Evolutionary conservation across 2,888 invertebrate species (phyloP), one percentile per base, ranked within the genome.

Genomic region (Dromius quadrimaculatus): DNA sequence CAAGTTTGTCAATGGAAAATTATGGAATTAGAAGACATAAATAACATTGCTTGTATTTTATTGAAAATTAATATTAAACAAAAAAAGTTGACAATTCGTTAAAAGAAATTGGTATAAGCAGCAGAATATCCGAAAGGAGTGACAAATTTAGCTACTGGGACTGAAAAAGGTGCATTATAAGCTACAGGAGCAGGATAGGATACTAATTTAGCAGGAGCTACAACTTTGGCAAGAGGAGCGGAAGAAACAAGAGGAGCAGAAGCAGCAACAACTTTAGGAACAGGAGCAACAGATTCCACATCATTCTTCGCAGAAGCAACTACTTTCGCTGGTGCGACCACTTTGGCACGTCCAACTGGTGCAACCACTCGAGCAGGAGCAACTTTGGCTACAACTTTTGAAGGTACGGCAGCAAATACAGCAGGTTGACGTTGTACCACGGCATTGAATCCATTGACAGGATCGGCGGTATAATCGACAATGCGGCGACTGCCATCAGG

Each of bases 401-500:
- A 76, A 45, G 80, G 81, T 70, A 77, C 77, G 20, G 81, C 82
- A 50, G 80, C 77, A 11, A 81, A 79, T 76, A 82, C 82, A 1
- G 80, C 79, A 2, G 85, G 83, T 73, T 85, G 85, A 73, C 84
- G 85, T 75, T 83, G 84, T 3, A 87, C 86, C 47, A 86, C 84
- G 63, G 86, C 86, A 80, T 86, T 86, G 81, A 86, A 87, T 2
- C 86, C 86, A 72, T 83, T 82, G 63, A 84, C 75, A 71, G 85
- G 83, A 76, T 85, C 85, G 8, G 86, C 85, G 43, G 84, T 80
- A 77, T 88, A 88, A 74, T 89, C 88, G 0, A 89, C 89, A 22
- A 86, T 88, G 74, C 89, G 86, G 78, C 86, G 86, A 64, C 86
- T 87, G 75, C 89, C 89, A 77, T 89, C 89, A 22, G 89, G 85